A percentile compares a stretch with the other conserved stretches of the same genome.
phyloP scores from a whole-genome alignment of 2,113 vertebrate genomes.

The Pteronura brasiliensis region DNA sequence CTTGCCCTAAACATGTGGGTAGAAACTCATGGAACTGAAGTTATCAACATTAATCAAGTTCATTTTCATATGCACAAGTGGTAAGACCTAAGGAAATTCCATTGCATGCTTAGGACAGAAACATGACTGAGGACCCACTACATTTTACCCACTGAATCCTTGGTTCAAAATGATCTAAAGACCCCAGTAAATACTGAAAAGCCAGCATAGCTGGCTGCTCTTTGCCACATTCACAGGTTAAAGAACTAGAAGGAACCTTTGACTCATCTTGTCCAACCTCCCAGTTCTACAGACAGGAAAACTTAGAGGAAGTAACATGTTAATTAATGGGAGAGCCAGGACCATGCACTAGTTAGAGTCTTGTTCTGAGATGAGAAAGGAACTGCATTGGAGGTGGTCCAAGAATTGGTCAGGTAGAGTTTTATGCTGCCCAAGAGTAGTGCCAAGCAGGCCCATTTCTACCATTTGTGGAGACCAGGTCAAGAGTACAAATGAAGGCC shows the following conservation, averaged over 20 bases:
- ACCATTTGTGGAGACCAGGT: not conserved
- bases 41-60: not conserved
- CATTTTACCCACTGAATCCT: not conserved
- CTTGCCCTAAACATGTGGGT: not conserved
- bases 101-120: not conserved
- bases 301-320: not conserved
- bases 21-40: not conserved
- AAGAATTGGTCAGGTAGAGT: not conserved
- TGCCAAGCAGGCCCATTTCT: not conserved
- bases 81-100: not conserved
- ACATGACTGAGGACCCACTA: not conserved
- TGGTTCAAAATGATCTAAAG: conserved; percentile 6
- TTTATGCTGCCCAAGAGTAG: not conserved
- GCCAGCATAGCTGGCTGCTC: not conserved
- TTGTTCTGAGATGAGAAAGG: not conserved
- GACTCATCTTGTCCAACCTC: not conserved
- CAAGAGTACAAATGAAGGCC: not conserved
- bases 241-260: not conserved
- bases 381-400: not conserved
- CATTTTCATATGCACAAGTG: not conserved
- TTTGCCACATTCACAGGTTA: not conserved
- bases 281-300: conserved; percentile 19
- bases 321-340: not conserved
- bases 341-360: not conserved
- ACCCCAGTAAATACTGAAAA: not conserved